Base-by-base conservation (phyloP, 2,888 invertebrate species). In the Drosophila lutescens region DNA sequence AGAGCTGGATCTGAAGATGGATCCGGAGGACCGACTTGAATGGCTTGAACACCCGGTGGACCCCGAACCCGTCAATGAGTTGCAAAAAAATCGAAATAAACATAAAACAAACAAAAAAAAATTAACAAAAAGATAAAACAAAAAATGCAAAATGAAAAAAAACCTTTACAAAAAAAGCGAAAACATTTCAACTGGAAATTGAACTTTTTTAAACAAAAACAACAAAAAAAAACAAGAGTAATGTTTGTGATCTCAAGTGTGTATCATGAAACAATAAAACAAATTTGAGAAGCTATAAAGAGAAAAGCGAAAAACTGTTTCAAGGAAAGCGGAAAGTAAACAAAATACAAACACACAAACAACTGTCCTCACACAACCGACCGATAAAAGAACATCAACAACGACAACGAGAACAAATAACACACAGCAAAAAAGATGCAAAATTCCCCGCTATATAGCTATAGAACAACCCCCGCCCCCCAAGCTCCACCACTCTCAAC, bases 161-260 rank as follows among this genome's bases (percentile, higher is more conserved):
- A 82, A 81, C 70, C 69, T 63, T 44, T 75, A 86, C 76, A 73
- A 62, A 77, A 76, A 74, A 79, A 79, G 65, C 68, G 58, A 76
- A 74, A 67, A 67, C 54, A 79, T 70, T 79, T 81, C 58, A 88
- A 86, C 67, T 78, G 83, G 77, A 82, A 76, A 67, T 76, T 74
- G 58, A 83, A 78, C 85, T 83, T 86, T 87, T 87, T 86, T 80
- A 86, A 86, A 78, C 67, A 47, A 47, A 47, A 79, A 78, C 41
- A 79, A 78, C 41, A 73, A 65, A 61, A 73, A 49, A 60, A 62
- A 65, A 67, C 54, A 78, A 65, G 57, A 77, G 65, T 56, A 89
- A 82, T 90, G 90, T 91, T 90, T 90, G 90, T 90, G 90, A 90
- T 90, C 90, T 90, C 90, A 90, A 90, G 80, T 88, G 88, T 84